phyloP scores from a whole-genome alignment of 1,140 invertebrate genomes.

The Drosophila repletoides region DNA sequence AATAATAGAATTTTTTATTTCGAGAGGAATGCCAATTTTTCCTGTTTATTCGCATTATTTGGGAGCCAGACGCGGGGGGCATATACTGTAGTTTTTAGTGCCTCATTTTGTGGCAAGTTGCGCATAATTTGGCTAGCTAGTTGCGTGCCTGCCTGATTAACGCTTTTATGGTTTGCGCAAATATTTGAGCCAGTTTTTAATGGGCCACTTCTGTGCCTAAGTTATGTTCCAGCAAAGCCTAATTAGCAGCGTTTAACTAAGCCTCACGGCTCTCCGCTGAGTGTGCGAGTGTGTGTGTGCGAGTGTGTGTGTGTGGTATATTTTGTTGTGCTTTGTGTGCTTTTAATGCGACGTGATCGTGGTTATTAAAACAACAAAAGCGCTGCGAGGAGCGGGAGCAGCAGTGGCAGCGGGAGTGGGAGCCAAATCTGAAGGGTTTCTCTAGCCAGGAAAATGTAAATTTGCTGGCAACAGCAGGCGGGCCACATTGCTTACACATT shows the following conservation, averaged over 20 bases:
- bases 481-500: slow-evolving; percentile 45
- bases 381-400: neutral
- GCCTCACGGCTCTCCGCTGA: slow-evolving; percentile 41
- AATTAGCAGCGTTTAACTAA: slow-evolving; percentile 75
- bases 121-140: slow-evolving; percentile 27
- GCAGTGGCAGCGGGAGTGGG: no score
- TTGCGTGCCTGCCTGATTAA: slow-evolving; percentile 51
- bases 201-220: slow-evolving; percentile 40
- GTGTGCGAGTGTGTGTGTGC: neutral
- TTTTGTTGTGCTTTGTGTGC: slow-evolving; percentile 30
- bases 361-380: slow-evolving; percentile 71
- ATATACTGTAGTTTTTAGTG: slow-evolving; percentile 26
- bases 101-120: slow-evolving; percentile 37
- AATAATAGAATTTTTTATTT: no score
- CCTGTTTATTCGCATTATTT: no score
- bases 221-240: slow-evolving; percentile 58
- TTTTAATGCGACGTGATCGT: slow-evolving; percentile 70
- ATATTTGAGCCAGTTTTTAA: slow-evolving; percentile 69
- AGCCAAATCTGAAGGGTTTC: no score
- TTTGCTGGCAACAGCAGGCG: slow-evolving; percentile 42
- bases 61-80: no score
- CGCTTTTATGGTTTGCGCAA: slow-evolving; percentile 62
- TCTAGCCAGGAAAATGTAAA: slow-evolving; percentile 59
- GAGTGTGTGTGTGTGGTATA: neutral
- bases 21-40: no score